Evolutionary conservation across 2,797 vertebrate species (phyloP), one percentile per base, ranked within the genome.

Genomic region (Echiichthys vipera): DNA sequence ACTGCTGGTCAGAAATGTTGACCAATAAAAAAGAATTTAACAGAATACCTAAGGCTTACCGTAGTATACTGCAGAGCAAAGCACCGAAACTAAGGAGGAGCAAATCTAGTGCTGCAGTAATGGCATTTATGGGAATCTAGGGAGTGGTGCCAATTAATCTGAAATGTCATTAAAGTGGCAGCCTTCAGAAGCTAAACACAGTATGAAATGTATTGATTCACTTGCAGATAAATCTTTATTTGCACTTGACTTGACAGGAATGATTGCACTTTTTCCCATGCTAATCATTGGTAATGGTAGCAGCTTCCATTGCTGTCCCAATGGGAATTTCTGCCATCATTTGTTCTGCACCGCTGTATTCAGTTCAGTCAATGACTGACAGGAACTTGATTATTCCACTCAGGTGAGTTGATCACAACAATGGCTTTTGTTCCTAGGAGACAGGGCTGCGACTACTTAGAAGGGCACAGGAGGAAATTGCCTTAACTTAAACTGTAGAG

Each of bases 261-360:
- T 65, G 5, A 83, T 53, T 65, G 65, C 47, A 77, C 59, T 77
- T 77, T 83, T 77, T 74, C 59, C 54, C 65, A 75, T 75, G 65
- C 71, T 84, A 76, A 89, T 84, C 67, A 65, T n/a, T 27, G 22
- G 27, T 50, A 75, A 74, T 32, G 37, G 40, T 62, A 69, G 80
- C 67, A 34, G 59, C 65, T 78, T 73, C 37, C 55, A 50, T 51
- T 72, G 14, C 18, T n/a, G 54, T 7, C 53, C 78, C 53, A 7
- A 32, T 69, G 61, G 81, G 81, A 78, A 58, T 61, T 69, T 70
- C 62, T n/a, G 24, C 37, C 34, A 24, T 53, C 45, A 74, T 86
- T 86, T 77, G 70, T 84, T 87, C 84, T 50, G 80, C 72, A 7
- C 45, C 61, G 71, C 65, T 83, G 84, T 77, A 54, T 81, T 81